Evolutionary conservation across 2,113 vertebrate genomes (phyloP), one percentile per base, ranked within the genome.

Genomic region (Pungitius pungitius): DNA sequence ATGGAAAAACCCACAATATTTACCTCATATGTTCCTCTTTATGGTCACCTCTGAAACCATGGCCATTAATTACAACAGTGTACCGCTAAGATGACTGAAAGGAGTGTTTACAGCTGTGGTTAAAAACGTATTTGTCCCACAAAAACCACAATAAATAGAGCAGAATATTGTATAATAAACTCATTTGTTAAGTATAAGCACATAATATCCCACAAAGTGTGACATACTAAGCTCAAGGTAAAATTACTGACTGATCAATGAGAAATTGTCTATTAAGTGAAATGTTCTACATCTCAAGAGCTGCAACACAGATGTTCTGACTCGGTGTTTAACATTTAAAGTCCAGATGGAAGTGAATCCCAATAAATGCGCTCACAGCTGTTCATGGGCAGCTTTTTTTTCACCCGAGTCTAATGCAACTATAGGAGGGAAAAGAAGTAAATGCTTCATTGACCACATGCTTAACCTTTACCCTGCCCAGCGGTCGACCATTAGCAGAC

Each of bases 1-100:
- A 18, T 71, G 78, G 52, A 78, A 84, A 20, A 82, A 86, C 63
- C 66, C 83, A 79, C 68, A 84, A 39, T 11, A 24, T 22, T 84
- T 63, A 73, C 65, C 49, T 79, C 69, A 89, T 69, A 18, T 9
- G 42, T 33, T 68, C 30, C 20, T 60, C 59, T 82, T 61, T 18
- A 33, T 56, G 6, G 33, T 78, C 65, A 43, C 57, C 26, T 26
- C 69, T 43, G 57, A 58, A 83, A 65, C 69, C 54, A 40, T 2
- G 24, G 15, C 70, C 42, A 3, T 77, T 58, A 15, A 73, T 39
- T 33, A 57, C 35, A 33, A 49, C 30, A 20, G 18, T 56, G 55
- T 68, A 40, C 69, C 66, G 77, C 45, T 22, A 22, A 60, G 63
- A 58, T 17, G 17, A 72, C 20, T 3, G 3, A 33, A 57, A 47